Base-by-base conservation (phyloP, 2,797 vertebrate species). In the Tauraco hartlaubi region DNA sequence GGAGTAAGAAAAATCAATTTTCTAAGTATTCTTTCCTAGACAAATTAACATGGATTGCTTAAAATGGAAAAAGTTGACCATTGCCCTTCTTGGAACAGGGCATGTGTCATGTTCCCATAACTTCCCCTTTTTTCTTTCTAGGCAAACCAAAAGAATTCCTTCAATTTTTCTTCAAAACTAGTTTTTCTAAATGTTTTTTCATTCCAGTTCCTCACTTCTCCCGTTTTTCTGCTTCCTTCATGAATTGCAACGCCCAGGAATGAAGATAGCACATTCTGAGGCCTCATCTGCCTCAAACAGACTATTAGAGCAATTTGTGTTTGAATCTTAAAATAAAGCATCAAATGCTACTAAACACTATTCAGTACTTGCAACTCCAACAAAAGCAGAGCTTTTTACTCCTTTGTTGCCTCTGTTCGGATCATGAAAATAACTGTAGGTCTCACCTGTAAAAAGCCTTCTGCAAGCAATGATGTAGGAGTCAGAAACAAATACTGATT, bases 41-140 rank as follows among this genome's bases (percentile, higher is more conserved):
- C 67, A 92, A 89, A 93, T 90, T 41, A 83, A 77, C 11, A 44
- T 9, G 33, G 77, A 59, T 48, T 86, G 46, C 71, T 94, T 95
- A 59, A 81, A 92, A 89, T 69, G 63, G 83, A 92, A 93, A 81
- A 90, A 81, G 41, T 5, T 88, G 58, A 90, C 77, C 92, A 58
- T 16, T 88, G 76, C 54, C 82, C 88, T 90, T 46, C 62, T 80
- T 72, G 11, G 68, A 54, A 51, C 9, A 79, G 52, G 58, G 61
- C 31, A 4, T 29, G 6, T 75, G 6, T 72, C 74, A 61, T 13
- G 21, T 91, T 90, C 62, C 69, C 41, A 11, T 17, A 72, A 69
- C 21, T 63, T 90, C 20, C 48, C 15, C 58, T 72, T 76, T 83
- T 63, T 78, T 62, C 69, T 88, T 93, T 46, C 62, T 72, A 88